Base-by-base conservation (phyloP, 2,797 vertebrate genomes). In the Sarcoramphus papa region DNA sequence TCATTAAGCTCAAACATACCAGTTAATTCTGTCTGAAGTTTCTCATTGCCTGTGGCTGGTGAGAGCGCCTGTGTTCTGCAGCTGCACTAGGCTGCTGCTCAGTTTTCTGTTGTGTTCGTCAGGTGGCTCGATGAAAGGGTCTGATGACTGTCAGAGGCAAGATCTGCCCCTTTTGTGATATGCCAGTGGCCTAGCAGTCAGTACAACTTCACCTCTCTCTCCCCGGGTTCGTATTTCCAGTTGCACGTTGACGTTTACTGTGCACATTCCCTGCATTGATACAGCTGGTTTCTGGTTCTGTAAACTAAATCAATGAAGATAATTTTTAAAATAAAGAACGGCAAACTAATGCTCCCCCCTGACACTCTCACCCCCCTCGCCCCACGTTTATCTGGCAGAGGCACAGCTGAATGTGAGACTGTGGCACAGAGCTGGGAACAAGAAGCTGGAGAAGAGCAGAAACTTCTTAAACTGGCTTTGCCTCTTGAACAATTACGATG, bases 351-450 rank as follows among this genome's bases (percentile, higher is more conserved):
- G 0, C 28, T 50, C 6, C 7, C 12, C 12, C 9, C 10, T 1
- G 3, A 1, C 12, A 1, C 12, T 64, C 27, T 0, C 0, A 7
- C 3, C 15, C 24, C 16, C 19, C 6, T 31, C 1, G 3, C 21
- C 6, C 16, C 1, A 1, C 2, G 1, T 57, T 45, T 87, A 31
- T 27, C 63, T 85, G 72, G 30, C 30, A 73, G 67, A 68, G 70
- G 21, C 27, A 27, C 5, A 72, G 54, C 63, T 3, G 6, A 43
- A 30, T 45, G 21, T 62, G 57, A 40, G 35, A 7, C 41, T n/a
- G 28, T 62, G 54, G 4, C 21, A 5, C 1, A 3, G 37, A 83
- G 19, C 43, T 85, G 47, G 37, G 23, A 85, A 6, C 9, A 33
- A 59, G 68, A 77, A 63, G 24, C 22, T 70, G 59, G 30, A 65